phyloP scores from a whole-genome alignment of 2,888 invertebrate species.

The Drosophila anceps region DNA sequence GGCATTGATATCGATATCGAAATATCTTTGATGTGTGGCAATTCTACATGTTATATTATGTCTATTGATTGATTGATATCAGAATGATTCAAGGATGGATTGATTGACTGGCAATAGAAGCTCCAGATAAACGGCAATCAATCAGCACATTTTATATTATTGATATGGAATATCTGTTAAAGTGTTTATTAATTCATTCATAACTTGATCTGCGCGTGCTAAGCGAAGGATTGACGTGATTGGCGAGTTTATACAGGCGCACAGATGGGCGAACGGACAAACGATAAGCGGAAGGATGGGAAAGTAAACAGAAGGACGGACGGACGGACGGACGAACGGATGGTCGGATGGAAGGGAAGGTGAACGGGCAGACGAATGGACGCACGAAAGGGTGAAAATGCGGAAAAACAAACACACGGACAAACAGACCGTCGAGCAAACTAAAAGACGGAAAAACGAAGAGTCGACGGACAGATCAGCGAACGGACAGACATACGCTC shows the following conservation, averaged over 20 bases:
- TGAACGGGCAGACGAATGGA: neutral
- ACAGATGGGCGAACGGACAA: no score
- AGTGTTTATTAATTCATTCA: no score
- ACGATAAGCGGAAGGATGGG: no score
- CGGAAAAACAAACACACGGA: neutral
- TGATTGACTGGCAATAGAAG: neutral
- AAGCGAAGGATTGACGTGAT: no score
- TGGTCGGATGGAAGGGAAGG: no score
- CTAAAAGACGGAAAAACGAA: neutral
- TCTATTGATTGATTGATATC: no score
- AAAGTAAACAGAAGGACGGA: neutral
- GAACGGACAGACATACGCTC: neutral
- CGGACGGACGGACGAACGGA: neutral
- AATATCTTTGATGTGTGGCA: no score
- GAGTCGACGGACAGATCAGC: neutral
- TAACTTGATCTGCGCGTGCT: no score
- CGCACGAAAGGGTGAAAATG: neutral
- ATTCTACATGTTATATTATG: no score
- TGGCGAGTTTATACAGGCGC: no score
- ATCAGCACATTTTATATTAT: neutral
- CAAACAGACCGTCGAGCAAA: neutral
- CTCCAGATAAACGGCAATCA: neutral
- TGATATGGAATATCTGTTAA: neutral
- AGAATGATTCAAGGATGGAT: no score
- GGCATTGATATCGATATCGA: no score